Base-by-base conservation (phyloP, 2,888 invertebrate species). In the Leucophenga montana region DNA sequence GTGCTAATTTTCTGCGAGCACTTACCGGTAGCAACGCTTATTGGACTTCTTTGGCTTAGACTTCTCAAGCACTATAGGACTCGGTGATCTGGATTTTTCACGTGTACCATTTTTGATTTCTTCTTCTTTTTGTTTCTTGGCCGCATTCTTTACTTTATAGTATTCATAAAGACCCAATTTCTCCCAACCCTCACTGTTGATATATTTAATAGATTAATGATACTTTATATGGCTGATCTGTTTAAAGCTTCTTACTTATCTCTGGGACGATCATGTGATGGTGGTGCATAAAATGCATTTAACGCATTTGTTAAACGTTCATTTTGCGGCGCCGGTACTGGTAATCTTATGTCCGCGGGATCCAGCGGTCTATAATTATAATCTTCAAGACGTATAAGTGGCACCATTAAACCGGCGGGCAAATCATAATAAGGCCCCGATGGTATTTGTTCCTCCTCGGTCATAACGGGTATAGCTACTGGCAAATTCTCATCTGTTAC, bases 381-480 rank as follows among this genome's bases (percentile, higher is more conserved):
- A 83, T 98, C 97, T 89, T 97, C 97, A 78, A 97, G 89, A 91
- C 95, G 95, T 72, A 99, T 95, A 14, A 98, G 91, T n/a, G 98
- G 97, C 70, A 98, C 97, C 94, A 99, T 98, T 20, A 99, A 91
- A 57, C 98, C 99, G 68, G 99, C 98, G 1, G 99, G 99, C 75
- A 99, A 91, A 87, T 99, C 98, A 88, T 95, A 99, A 88, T 99
- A 99, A 65, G 98, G 97, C 79, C 96, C 94, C 31, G 95, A 94
- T 31, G 98, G 98, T 90, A 95, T 93, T 75, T 95, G 89, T 73
- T 95, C 95, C 80, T 95, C 95, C 66, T 91, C 88, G 2, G 86
- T 89, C 13, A 50, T 4, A 16, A 69, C 73, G 11, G 72, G 65
- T 56, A 50, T 44, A 20, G 69, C 6, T 16, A 64, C 5, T 18